Percentiles rank a stretch among this genome's conserved stretches.
phyloP scores from a whole-genome alignment of 1,140 invertebrate genomes.

The Aphelenchoides avenae region DNA sequence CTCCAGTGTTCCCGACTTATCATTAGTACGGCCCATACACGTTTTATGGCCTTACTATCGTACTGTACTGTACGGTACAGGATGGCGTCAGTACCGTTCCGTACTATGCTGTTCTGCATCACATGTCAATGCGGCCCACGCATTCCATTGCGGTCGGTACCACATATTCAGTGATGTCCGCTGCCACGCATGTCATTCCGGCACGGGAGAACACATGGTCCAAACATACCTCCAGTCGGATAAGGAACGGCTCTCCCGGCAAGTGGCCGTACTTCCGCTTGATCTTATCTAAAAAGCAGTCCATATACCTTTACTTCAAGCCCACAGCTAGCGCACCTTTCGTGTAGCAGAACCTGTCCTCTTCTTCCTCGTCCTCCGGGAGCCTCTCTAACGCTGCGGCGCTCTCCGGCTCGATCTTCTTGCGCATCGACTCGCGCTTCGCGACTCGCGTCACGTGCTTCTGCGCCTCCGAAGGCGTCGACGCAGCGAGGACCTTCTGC shows the following conservation, averaged over 20 bases:
- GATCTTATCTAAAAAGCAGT: constrained; percentile 72
- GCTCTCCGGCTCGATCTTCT: constrained; percentile 78
- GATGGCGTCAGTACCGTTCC: too few relatives aligned
- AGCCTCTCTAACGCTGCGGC: constrained; percentile 74
- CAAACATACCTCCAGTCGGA: constrained; percentile 74
- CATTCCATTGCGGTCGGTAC: too few relatives aligned
- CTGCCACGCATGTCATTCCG: too few relatives aligned
- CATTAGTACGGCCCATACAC: too few relatives aligned
- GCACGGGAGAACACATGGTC: too few relatives aligned
- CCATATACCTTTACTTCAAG: constrained; percentile 17
- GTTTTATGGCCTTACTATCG: too few relatives aligned
- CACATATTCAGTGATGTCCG: too few relatives aligned
- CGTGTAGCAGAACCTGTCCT: constrained; percentile 87
- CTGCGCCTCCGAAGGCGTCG: constrained; percentile 2
- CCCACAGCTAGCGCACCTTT: constrained; percentile 70
- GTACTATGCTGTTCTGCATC: too few relatives aligned
- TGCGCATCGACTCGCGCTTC: too few relatives aligned
- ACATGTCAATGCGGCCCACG: too few relatives aligned
- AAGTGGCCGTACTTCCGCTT: constrained; percentile 81
- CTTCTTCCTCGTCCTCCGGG: constrained; percentile 73
- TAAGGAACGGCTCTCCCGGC: constrained; percentile 67
- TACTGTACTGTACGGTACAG: too few relatives aligned
- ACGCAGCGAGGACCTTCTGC: constrained; percentile 1
- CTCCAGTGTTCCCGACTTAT: too few relatives aligned
- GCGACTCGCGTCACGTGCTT: not conserved